These are phyloP conservation scores for Opisthograptis luteolata DNA, from an alignment of 2,888 invertebrate species.

Conservation along the genomic window DNA sequence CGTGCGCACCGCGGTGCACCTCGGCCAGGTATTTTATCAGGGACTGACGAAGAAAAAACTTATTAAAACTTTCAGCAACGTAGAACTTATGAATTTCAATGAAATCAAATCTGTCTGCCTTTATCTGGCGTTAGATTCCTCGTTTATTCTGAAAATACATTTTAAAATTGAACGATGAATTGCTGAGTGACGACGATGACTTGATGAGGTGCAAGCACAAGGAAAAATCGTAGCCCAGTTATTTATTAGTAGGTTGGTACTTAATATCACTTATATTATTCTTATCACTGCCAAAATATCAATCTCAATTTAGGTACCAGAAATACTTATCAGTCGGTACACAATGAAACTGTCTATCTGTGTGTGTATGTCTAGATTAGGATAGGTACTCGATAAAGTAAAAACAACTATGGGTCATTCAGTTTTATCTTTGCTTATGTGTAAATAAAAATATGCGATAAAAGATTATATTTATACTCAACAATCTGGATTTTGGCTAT, in stretches of 20 bases:
- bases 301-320: not conserved
- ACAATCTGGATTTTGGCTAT: not conserved
- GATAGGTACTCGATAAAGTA: not conserved
- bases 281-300: not conserved
- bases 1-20: constrained; percentile 94
- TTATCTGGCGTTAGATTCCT: too few relatives aligned
- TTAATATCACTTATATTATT: too few relatives aligned
- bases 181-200: too few relatives aligned
- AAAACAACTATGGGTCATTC: constrained; percentile 1
- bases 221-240: too few relatives aligned
- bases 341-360: constrained; percentile 1
- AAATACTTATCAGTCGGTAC: constrained; percentile 1
- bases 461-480: constrained; percentile 7
- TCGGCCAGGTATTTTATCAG: constrained; percentile 93
- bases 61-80: too few relatives aligned
- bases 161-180: too few relatives aligned
- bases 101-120: too few relatives aligned
- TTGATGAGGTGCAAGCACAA: too few relatives aligned
- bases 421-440: constrained; percentile 4
- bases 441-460: constrained; percentile 10
- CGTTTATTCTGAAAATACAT: too few relatives aligned
- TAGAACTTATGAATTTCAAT: too few relatives aligned
- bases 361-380: constrained; percentile 5
- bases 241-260: too few relatives aligned
- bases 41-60: constrained; percentile 78